Evolutionary conservation across 2,888 invertebrate species (phyloP).

Genomic region (Teleiodes luculella): DNA sequence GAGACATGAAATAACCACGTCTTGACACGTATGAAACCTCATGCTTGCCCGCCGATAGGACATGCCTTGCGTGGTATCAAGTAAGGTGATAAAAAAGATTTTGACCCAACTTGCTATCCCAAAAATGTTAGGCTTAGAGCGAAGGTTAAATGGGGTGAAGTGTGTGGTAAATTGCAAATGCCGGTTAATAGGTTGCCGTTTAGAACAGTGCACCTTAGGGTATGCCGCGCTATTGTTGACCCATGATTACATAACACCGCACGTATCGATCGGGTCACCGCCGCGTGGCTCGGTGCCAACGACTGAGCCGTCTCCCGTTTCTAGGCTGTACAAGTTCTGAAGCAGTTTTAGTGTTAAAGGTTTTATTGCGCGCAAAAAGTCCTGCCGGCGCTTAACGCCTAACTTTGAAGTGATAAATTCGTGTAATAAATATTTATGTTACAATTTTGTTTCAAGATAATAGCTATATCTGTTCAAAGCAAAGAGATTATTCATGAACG

Average conservation of each 20-base stretch:
- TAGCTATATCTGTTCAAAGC: too few relatives aligned
- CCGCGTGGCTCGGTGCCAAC: conserved; percentile 67
- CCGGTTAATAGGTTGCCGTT: conserved; percentile 22
- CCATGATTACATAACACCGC: conserved; percentile 59
- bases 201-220: conserved; percentile 18
- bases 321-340: conserved; percentile 46
- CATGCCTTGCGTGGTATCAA: too few relatives aligned
- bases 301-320: conserved; percentile 52
- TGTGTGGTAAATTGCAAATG: neutral
- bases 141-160: too few relatives aligned
- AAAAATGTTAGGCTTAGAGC: too few relatives aligned
- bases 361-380: conserved; percentile 41
- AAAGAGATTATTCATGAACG: too few relatives aligned
- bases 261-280: conserved; percentile 59
- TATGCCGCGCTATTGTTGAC: conserved; percentile 44
- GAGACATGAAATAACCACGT: too few relatives aligned
- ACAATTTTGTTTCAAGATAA: too few relatives aligned
- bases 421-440: neutral
- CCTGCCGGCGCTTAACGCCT: neutral
- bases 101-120: too few relatives aligned
- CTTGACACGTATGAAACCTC: too few relatives aligned
- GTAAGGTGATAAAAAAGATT: too few relatives aligned
- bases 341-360: conserved; percentile 34
- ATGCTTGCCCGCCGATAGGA: too few relatives aligned
- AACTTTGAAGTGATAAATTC: neutral